Base-by-base conservation (phyloP, 2,113 vertebrate species). In the Labeo catla region DNA sequence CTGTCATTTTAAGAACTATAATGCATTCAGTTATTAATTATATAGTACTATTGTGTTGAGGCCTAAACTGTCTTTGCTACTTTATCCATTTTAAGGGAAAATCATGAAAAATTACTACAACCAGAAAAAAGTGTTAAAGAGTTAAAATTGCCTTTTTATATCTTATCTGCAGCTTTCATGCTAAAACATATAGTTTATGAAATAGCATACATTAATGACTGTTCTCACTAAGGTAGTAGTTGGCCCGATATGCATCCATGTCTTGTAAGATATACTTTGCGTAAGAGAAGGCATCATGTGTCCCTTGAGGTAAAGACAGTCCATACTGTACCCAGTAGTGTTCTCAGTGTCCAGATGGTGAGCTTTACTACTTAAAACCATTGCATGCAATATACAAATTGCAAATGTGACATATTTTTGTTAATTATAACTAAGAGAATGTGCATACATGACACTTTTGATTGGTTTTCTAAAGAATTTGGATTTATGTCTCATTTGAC, bases 291-390 rank as follows among this genome's bases (percentile, higher is more conserved):
- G 70, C 70, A 45, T 73, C 70, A 39, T 39, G 70, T 73, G 70
- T 47, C 39, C 8, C 43, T 72, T 47, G 39, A 73, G 39, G 19
- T 73, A 9, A 73, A 73, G 70, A 73, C 70, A 72, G 8, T 73
- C 5, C 43, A 36, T 72, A 72, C 70, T 45, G 70, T 73, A 73
- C 70, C 39, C 36, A 47, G 13, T 68, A 45, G 36, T n/a, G 9
- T 73, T 73, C 70, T 73, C 70, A 73, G 70, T 73, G 70, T 73
- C 70, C 70, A 73, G 70, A n/a, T 73, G n/a, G 39, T n/a, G 39
- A n/a, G 4, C 70, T 47, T 8, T 47, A 11, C 70, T 73, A 4
- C 43, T 21, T n/a, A 73, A 72, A 47, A 47, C 4, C 39, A 12
- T 73, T 73, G 19, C 70, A 73, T 8, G 34, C 34, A 39, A 70